Conservation (phyloP, 2,888 invertebrate genomes). For the Gymnocheta viridis region DNA sequence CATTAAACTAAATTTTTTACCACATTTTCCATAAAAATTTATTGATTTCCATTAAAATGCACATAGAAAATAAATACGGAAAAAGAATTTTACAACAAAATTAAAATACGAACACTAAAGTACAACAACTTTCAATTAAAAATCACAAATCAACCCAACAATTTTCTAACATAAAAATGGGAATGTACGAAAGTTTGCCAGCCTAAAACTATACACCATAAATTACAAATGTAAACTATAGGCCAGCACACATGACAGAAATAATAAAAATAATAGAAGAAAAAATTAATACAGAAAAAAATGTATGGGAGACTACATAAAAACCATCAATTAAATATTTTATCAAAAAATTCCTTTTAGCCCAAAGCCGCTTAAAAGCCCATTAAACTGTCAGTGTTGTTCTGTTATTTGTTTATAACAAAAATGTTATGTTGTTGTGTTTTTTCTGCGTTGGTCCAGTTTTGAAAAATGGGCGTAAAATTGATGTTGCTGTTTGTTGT, state of each 20-base stretch:
- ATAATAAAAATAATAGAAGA: conserved; percentile 43
- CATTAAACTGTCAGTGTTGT: conserved; percentile 68
- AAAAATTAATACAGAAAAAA: conserved; percentile 13
- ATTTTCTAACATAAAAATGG: conserved; percentile 41
- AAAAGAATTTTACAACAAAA: conserved; percentile 30
- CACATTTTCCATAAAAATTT: conserved; percentile 61
- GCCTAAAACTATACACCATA: conserved; percentile 61
- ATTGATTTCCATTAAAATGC: conserved; percentile 66
- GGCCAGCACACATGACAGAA: conserved; percentile 40
- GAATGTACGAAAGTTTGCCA: conserved; percentile 26
- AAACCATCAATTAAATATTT: conserved; percentile 69
- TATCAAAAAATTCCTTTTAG: conserved; percentile 69
- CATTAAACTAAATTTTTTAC: conserved; percentile 27
- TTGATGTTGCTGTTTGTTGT: conserved; percentile 17
- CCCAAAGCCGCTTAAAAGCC: conserved; percentile 70
- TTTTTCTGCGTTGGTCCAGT: not conserved
- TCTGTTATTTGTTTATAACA: conserved; percentile 66
- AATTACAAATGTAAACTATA: conserved; percentile 59
- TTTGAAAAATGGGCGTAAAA: conserved; percentile 37
- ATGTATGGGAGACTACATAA: conserved; percentile 49
- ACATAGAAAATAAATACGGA: conserved; percentile 49
- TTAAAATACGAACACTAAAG: conserved; percentile 20
- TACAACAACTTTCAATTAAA: conserved; percentile 68
- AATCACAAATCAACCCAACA: conserved; percentile 64
- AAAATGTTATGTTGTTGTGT: conserved; percentile 33